Evolutionary conservation across 2,888 invertebrate species (phyloP).

Genomic region (Spodoptera littoralis): DNA sequence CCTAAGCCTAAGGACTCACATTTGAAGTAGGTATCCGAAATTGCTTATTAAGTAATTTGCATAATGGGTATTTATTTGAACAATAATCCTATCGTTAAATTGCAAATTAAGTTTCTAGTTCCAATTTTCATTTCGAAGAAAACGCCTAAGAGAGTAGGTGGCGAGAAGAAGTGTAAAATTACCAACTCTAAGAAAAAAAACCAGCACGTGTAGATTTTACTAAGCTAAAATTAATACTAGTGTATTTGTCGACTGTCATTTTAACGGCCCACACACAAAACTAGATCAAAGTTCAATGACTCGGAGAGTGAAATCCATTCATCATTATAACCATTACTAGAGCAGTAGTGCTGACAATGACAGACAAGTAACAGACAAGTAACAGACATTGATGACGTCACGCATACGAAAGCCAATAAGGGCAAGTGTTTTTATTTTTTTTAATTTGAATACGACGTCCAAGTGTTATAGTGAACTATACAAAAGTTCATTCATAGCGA

Average conservation of each 20-base stretch:
- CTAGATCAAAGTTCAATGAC: constrained; percentile 85
- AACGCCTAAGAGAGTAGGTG: constrained; percentile 5
- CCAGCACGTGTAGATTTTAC: constrained; percentile 56
- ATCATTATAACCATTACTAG: constrained; percentile 78
- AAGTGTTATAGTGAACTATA: constrained; percentile 57
- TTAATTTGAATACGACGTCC: constrained; percentile 56
- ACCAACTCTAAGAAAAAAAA: constrained; percentile 46
- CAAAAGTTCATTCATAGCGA: constrained; percentile 76
- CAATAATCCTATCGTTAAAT: constrained; percentile 24
- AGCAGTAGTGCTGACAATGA: constrained; percentile 79
- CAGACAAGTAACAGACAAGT: constrained; percentile 73
- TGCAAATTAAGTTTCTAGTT: constrained; percentile 19
- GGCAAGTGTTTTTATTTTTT: constrained; percentile 56
- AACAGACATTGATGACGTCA: constrained; percentile 75
- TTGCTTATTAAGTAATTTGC: constrained; percentile 27
- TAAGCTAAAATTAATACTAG: constrained; percentile 58
- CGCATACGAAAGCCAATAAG: constrained; percentile 68
- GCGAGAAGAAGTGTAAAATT: constrained; percentile 25
- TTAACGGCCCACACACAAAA: constrained; percentile 79
- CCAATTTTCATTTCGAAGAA: constrained; percentile 27
- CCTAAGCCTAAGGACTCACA: constrained; percentile 10
- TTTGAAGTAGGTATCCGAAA: no score
- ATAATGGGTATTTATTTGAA: constrained; percentile 26
- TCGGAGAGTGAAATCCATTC: constrained; percentile 83
- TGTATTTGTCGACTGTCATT: constrained; percentile 70